Evolutionary conservation across 1,140 invertebrate species (phyloP).

Genomic region (Trypoxylus dichotomus): DNA sequence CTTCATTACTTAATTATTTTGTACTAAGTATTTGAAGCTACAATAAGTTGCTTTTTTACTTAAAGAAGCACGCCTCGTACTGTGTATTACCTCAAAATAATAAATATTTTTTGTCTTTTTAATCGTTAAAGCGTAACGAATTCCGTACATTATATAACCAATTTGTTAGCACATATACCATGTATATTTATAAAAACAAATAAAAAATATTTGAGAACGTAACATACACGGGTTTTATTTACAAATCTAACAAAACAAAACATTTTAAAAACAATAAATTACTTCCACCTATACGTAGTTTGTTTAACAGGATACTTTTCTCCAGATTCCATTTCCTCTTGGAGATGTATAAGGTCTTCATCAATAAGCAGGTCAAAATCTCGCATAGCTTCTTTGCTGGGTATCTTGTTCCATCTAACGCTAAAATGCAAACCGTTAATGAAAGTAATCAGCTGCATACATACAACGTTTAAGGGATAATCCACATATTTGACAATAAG

Average conservation of each 20-base stretch:
- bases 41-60: no score
- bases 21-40: no score
- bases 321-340: constrained; percentile 36
- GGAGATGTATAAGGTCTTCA: constrained; percentile 65
- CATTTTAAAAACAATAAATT: background rate
- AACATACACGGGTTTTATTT: background rate
- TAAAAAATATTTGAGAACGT: background rate
- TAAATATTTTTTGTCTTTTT: constrained; percentile 13
- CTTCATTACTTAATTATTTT: no score
- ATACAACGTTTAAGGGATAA: no score
- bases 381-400: constrained; percentile 75
- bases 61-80: no score
- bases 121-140: background rate
- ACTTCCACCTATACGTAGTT: constrained; percentile 26
- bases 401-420: constrained; percentile 89
- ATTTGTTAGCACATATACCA: background rate
- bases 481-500: no score
- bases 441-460: no score
- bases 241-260: background rate
- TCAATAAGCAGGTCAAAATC: constrained; percentile 90
- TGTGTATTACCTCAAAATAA: constrained; percentile 1
- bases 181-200: background rate
- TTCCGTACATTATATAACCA: background rate
- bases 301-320: constrained; percentile 9
- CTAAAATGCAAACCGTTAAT: constrained; percentile 52